These are phyloP conservation scores for Pachyramphus minor DNA, from an alignment of 2,113 vertebrate species.

Conservation along the genomic window DNA sequence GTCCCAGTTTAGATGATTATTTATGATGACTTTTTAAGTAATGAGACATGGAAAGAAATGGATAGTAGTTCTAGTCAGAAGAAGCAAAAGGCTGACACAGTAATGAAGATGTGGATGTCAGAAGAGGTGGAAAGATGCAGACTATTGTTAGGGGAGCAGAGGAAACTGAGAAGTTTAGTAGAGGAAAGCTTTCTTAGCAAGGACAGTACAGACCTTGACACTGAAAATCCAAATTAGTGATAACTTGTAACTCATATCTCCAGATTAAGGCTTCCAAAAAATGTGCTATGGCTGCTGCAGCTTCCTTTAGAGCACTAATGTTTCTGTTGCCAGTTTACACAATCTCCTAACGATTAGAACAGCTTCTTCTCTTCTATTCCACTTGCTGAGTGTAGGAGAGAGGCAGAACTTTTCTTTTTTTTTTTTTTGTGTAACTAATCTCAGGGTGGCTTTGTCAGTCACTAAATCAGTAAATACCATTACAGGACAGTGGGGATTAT, in stretches of 20 bases:
- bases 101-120: not conserved
- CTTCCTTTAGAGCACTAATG: not conserved
- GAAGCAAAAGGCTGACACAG: not conserved
- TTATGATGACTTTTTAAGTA: not conserved
- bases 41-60: not conserved
- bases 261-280: not conserved
- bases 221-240: not conserved
- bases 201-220: not conserved
- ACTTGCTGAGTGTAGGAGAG: not conserved
- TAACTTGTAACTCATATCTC: not conserved
- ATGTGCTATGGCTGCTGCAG: not conserved
- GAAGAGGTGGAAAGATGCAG: not conserved
- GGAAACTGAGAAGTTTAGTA: not conserved
- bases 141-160: not conserved
- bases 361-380: not conserved
- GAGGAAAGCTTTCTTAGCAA: not conserved
- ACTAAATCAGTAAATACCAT: not conserved
- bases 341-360: not conserved
- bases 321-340: not conserved
- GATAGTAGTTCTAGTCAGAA: not conserved
- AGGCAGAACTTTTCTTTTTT: not conserved
- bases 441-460: not conserved
- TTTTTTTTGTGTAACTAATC: not conserved
- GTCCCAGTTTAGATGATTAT: not conserved
- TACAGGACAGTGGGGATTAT: not conserved